Base-by-base conservation (phyloP, 2,888 invertebrate species). In the Schizaphis graminum region DNA sequence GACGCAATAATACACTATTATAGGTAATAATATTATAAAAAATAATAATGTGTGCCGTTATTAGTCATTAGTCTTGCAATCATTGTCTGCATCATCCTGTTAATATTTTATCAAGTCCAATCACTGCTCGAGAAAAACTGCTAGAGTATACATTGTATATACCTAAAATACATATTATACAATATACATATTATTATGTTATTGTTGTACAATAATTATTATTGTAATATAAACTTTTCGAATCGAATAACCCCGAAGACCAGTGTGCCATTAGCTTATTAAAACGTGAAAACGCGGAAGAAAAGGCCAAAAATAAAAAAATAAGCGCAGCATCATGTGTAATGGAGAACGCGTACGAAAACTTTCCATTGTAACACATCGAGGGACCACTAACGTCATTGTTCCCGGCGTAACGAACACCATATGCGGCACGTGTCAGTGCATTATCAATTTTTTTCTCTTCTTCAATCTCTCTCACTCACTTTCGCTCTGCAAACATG, bases 371-470 rank as follows among this genome's bases (percentile, higher is more conserved):
- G 61, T 92, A 86, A 87, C 86, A 61, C 92, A 61, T 61, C 61
- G 86, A 61, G 57, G 92, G 92, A 87, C 86, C 92, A 57, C 61
- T 92, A 92, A 92, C 86, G 92, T 92, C 92, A 92, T 92, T 92
- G 92, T 91, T 91, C 67, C 91, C 53, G 84, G 61, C 87, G 87
- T 92, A 92, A 92, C 92, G 92, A 92, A 93, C 92, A 77, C 92
- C 88, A 93, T 93, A 77, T 89, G 92, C 56, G 92, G 92, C 92
- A 93, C 92, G 92, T 93, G 92, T 56, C 92, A 28, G 87, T 28
- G 89, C 89, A 93, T 93, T 93, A 93, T 89, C 77, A 89, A 77
- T 49, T 88, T 88, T 92, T 67, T 35, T 67, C 49, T 57, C 47
- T 35, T 49, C 35, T 49, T 49, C 61, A 35, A 49, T 56, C 53